These are phyloP conservation scores for Xestia xanthographa DNA, from an alignment of 2,888 invertebrate species.

Conservation along the genomic window DNA sequence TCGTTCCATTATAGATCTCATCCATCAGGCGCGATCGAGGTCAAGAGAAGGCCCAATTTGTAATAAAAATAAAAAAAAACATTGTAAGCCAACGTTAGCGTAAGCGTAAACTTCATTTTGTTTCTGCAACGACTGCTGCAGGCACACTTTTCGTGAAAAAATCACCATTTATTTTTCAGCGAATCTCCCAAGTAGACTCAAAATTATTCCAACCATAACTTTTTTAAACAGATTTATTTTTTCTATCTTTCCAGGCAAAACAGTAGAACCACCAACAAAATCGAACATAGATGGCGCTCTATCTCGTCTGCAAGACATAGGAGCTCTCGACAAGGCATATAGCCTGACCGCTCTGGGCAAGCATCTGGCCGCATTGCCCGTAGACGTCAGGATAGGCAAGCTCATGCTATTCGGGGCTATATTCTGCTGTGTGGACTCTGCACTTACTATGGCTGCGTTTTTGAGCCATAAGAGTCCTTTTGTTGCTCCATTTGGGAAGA, in stretches of 20 bases:
- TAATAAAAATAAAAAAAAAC: too few species aligned
- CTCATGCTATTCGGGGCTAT: slow-evolving; percentile 97
- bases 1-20: too few species aligned
- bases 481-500: slow-evolving; percentile 93
- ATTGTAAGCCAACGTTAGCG: neutral
- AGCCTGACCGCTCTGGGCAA: slow-evolving; percentile 96
- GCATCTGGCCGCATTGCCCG: slow-evolving; percentile 96
- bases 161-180: too few species aligned
- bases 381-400: slow-evolving; percentile 98
- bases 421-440: slow-evolving; percentile 97
- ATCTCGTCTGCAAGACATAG: slow-evolving; percentile 93
- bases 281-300: slow-evolving; percentile 93
- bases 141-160: neutral
- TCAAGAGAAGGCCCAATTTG: too few species aligned
- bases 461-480: slow-evolving; percentile 95
- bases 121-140: neutral
- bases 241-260: slow-evolving; percentile 86
- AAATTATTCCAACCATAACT: neutral
- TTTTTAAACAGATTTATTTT: neutral
- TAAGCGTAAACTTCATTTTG: too few species aligned
- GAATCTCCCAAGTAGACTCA: neutral
- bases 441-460: slow-evolving; percentile 97
- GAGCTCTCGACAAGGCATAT: slow-evolving; percentile 94
- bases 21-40: too few species aligned
- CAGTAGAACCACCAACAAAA: slow-evolving; percentile 93